Percentiles rank a stretch among this genome's conserved stretches.
Evolutionary conservation across 2,888 invertebrate species (phyloP).

Genomic region (Macropis europaea): DNA sequence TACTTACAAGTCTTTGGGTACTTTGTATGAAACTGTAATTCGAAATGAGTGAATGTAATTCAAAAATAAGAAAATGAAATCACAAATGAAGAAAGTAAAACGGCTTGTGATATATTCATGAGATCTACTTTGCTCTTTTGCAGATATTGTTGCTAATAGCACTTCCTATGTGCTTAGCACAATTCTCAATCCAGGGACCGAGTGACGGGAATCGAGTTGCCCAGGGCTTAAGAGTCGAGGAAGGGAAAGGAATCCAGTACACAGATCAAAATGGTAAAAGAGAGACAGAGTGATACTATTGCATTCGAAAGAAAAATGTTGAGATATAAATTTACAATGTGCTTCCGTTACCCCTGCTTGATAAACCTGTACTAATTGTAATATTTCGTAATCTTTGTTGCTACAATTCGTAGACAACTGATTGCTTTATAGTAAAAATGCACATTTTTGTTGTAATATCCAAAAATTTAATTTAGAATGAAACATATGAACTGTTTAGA

Average conservation of each 20-base stretch:
- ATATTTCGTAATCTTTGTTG: too few species aligned
- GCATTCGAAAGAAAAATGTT: constrained; percentile 6
- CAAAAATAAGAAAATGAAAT: too few species aligned
- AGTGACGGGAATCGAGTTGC: constrained; percentile 76
- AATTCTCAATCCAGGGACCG: constrained; percentile 77
- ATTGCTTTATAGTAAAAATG: not conserved
- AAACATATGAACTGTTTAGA: too few species aligned
- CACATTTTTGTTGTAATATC: too few species aligned
- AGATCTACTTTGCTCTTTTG: not conserved
- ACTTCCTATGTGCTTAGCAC: constrained; percentile 73
- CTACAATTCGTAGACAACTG: too few species aligned
- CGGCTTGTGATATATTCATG: too few species aligned
- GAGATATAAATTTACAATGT: not conserved
- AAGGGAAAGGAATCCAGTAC: constrained; percentile 76
- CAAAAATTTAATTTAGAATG: too few species aligned
- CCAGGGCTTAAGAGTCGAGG: constrained; percentile 74
- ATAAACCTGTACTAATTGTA: not conserved
- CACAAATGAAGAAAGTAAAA: too few species aligned
- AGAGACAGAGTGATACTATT: constrained; percentile 15
- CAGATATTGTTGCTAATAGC: constrained; percentile 70
- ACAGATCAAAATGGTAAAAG: constrained; percentile 73
- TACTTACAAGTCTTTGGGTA: too few species aligned
- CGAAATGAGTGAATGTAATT: too few species aligned
- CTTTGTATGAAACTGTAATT: too few species aligned
- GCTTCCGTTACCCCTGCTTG: not conserved